Base-by-base conservation (phyloP, 2,113 vertebrate genomes). In the Perca flavescens region DNA sequence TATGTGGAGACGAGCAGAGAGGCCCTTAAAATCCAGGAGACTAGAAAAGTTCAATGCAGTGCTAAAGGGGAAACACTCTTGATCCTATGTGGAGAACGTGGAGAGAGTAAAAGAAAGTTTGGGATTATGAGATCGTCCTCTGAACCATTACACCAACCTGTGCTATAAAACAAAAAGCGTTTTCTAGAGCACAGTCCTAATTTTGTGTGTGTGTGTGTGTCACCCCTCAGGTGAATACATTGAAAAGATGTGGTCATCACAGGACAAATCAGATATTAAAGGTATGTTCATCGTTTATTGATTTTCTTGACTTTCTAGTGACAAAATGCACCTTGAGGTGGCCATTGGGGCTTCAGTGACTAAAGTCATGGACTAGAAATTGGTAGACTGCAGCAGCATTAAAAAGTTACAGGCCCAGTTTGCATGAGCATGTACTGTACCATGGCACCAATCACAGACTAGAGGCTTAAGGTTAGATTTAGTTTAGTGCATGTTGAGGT, bases 191-290 rank as follows among this genome's bases (percentile, higher is more conserved):
- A 10, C 40, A 10, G 40, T 40, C 40, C 40, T 40, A 40, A 61
- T 28, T 3, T 6, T 36, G 36, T 40, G 36, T 40, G 36, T 40
- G 40, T 28, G 56, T 56, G n/a, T 56, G n/a, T 63, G 43, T 14
- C 64, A 17, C 22, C 14, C n/a, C 12, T 61, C 68, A 94, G 93
- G 91, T 75, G 93, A 94, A 61, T 87, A 92, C 74, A 72, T 85
- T 0, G 91, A 93, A 61, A 93, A 91, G 90, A 86, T 88, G 79
- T 94, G 91, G 92, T 71, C 85, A 0, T 65, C 84, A 1, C 88
- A 85, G 58, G 91, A 94, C 3, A 91, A 91, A 53, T 79, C 87
- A 0, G 89, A 93, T 21, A 90, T 93, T 16, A 94, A 95, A 92
- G 91, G 93, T 94, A 58, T 2, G 8, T 12, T 6, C 11, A 0